Conservation (phyloP, 2,888 invertebrate species). For the Acronicta psi region DNA sequence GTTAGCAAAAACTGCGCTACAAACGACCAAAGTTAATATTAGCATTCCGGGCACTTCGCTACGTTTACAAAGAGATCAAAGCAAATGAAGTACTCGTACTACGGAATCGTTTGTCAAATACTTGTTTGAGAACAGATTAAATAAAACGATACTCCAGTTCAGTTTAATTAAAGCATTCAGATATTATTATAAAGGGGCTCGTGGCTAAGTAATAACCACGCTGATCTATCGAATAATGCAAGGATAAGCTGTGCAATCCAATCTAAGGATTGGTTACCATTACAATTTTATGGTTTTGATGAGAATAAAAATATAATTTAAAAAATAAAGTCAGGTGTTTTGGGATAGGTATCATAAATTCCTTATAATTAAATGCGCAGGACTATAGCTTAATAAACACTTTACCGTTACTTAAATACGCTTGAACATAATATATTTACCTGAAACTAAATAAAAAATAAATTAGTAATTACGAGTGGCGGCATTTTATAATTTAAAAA, state of each 20-base stretch:
- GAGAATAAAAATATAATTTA: no score
- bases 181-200: no score
- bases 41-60: constrained; percentile 10
- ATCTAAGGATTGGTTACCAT: no score
- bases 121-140: constrained; percentile 10
- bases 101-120: constrained; percentile 36
- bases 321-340: no score
- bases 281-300: no score
- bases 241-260: no score
- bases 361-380: no score
- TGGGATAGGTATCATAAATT: no score
- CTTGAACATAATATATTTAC: constrained; percentile 29
- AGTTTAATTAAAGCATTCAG: background rate
- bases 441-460: constrained; percentile 39
- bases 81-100: constrained; percentile 25
- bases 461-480: background rate
- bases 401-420: background rate
- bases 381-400: no score
- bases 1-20: constrained; percentile 18
- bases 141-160: background rate
- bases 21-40: constrained; percentile 39
- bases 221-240: no score
- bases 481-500: no score
- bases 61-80: constrained; percentile 34
- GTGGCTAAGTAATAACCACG: no score